Conservation (phyloP, 2,888 invertebrate species). For the Tetropium fuscum region DNA sequence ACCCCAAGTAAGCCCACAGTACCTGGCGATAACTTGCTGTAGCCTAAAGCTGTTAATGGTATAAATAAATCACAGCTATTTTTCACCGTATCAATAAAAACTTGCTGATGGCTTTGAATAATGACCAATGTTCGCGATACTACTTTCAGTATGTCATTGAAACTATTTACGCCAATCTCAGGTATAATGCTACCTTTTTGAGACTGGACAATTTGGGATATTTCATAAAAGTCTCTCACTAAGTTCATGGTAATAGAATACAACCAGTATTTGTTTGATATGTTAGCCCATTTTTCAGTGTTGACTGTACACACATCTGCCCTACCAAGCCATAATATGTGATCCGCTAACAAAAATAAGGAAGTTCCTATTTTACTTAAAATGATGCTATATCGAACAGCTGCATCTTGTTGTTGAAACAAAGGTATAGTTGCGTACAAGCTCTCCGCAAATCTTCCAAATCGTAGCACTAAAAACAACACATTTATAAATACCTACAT, state of each 20-base stretch:
- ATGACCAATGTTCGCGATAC: constrained; percentile 48
- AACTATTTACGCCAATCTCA: constrained; percentile 42
- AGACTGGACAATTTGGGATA: constrained; percentile 72
- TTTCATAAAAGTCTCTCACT: constrained; percentile 87
- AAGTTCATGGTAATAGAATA: constrained; percentile 85
- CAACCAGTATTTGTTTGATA: constrained; percentile 87
- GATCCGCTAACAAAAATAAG: constrained; percentile 85
- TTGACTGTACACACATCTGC: constrained; percentile 77
- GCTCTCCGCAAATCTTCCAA: constrained; percentile 87
- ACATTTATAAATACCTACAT: background rate
- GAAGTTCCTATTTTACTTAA: constrained; percentile 84
- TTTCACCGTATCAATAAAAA: constrained; percentile 86
- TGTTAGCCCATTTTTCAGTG: constrained; percentile 79
- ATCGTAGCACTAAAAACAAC: constrained; percentile 79
- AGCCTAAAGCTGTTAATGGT: constrained; percentile 84
- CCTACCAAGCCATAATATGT: constrained; percentile 86
- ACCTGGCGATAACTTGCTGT: constrained; percentile 81
- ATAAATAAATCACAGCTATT: constrained; percentile 90
- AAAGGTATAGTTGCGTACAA: constrained; percentile 80
- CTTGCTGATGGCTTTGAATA: constrained; percentile 70
- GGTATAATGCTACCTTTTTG: constrained; percentile 58
- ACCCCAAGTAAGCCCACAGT: constrained; percentile 83
- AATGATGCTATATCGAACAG: constrained; percentile 78
- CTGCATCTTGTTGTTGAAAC: constrained; percentile 78
- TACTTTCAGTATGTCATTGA: constrained; percentile 47